Evolutionary conservation across 2,113 vertebrate genomes (phyloP).

Genomic region (Thermophis baileyi): DNA sequence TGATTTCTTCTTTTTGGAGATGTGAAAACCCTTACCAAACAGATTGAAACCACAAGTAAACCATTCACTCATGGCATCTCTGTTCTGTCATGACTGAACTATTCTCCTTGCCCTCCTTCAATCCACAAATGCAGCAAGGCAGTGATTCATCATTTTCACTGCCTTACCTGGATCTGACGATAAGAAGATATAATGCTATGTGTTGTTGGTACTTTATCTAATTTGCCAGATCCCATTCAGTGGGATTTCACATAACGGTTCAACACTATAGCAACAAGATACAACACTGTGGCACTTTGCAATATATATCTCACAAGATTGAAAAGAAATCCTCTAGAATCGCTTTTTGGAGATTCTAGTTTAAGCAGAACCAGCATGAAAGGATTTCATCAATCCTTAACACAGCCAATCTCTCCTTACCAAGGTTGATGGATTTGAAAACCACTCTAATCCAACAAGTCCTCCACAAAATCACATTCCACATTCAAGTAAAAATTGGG

Average conservation of each 20-base stretch:
- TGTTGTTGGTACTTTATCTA: background rate
- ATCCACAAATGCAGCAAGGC: background rate
- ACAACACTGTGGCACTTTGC: background rate
- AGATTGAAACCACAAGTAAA: background rate
- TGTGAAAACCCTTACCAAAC: background rate
- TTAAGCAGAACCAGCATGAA: background rate
- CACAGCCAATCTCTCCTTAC: background rate
- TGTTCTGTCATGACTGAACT: too few species aligned
- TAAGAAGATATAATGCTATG: background rate
- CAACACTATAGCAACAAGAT: background rate
- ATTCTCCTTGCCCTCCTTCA: background rate
- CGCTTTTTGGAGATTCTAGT: background rate
- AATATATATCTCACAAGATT: background rate
- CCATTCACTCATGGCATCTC: background rate
- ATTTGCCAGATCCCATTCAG: background rate
- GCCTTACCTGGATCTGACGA: background rate
- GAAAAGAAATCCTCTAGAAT: background rate
- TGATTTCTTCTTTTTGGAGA: background rate
- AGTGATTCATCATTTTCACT: background rate
- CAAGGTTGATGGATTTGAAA: background rate
- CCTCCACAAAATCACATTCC: background rate
- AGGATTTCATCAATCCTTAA: background rate
- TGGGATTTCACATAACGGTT: background rate
- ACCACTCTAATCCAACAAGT: background rate
- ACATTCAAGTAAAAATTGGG: background rate